These are phyloP conservation scores for Brachirus orientalis DNA, from an alignment of 2,113 vertebrate species.

Conservation along the genomic window DNA sequence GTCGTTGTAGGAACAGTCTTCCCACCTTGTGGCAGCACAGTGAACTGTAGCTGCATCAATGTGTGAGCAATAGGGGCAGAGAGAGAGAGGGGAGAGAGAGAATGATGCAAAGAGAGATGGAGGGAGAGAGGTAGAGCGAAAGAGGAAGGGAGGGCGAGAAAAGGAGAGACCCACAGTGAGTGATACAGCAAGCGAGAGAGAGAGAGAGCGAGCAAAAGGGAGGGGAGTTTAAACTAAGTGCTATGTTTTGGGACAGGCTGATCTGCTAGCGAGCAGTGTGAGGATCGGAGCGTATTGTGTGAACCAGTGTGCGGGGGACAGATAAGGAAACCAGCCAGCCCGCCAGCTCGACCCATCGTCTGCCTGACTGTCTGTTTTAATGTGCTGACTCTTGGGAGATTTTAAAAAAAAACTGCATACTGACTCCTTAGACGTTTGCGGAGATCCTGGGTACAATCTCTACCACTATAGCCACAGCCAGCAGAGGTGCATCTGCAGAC, in stretches of 20 bases:
- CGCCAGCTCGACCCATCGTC: constrained; percentile 67
- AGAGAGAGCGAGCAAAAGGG: constrained; percentile 68
- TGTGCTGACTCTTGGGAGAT: constrained; percentile 98
- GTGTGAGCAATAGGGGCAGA: constrained; percentile 59
- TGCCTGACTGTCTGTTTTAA: constrained; percentile 94
- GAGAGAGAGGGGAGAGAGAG: constrained; percentile 52
- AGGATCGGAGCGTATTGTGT: constrained; percentile 95
- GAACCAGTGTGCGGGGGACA: constrained; percentile 86
- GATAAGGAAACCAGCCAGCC: constrained; percentile 89
- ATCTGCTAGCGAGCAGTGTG: constrained; percentile 97
- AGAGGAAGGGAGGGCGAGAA: constrained; percentile 37
- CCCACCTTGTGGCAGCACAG: constrained; percentile 96
- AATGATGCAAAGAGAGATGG: constrained; percentile 28
- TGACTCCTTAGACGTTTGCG: constrained; percentile 92
- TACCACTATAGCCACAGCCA: constrained; percentile 73
- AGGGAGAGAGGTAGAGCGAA: constrained; percentile 38
- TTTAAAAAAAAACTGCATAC: constrained; percentile 85
- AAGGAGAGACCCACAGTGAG: constrained; percentile 22
- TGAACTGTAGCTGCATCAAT: constrained; percentile 92
- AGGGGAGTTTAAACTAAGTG: constrained; percentile 98
- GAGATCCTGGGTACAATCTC: constrained; percentile 81
- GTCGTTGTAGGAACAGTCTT: constrained; percentile 85
- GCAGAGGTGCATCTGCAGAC: constrained; percentile 77
- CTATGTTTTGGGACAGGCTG: constrained; percentile 99
- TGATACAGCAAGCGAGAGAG: constrained; percentile 55